Evolutionary conservation across 2,888 invertebrate genomes (phyloP), one percentile per base, ranked within the genome.

Genomic region (Sclerodermus sp.): DNA sequence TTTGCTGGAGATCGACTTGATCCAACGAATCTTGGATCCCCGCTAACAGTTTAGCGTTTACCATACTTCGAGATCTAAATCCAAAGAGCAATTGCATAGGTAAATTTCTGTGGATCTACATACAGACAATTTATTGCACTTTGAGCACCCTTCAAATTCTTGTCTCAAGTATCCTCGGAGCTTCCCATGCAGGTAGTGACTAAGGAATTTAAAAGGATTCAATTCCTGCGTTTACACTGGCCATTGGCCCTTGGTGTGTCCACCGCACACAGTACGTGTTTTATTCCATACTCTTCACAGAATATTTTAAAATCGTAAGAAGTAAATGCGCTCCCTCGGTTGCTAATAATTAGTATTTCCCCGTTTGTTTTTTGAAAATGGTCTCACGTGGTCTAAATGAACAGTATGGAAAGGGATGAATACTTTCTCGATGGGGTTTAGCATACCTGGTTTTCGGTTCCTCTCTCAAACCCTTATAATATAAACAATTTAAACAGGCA

Each of bases 151-250:
- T 59, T 59, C 10, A 71, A 42, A 12, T 55, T 42, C 8, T 45
- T 37, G 50, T 71, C 67, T 69, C 70, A 70, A 10, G 34, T 12
- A 12, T 58, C 51, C 36, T 52, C 58, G 2, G 48, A 43, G 3
- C 44, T 40, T 15, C 58, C 58, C 23, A 64, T 59, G 29, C 58
- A 53, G 32, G 62, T 63, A 8, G 68, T 50, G 3, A 60, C 60
- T 10, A 67, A 43, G 1, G 69, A 62, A 23, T 57, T 51, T 0
- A 71, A 41, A n/a, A 73, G 48, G 1, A 68, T 74, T 1, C 66
- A 48, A 47, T 73, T 74, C 13, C 68, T 55, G 15, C 72, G 47
- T 46, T 62, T 77, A 1, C 68, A 69, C 8, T 23, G 23, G 23
- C 23, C 23, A 5, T 15, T 36, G 3, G 15, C 13, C 9, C 15